Conservation (phyloP, 2,113 vertebrate genomes). For the Larimichthys crocea region DNA sequence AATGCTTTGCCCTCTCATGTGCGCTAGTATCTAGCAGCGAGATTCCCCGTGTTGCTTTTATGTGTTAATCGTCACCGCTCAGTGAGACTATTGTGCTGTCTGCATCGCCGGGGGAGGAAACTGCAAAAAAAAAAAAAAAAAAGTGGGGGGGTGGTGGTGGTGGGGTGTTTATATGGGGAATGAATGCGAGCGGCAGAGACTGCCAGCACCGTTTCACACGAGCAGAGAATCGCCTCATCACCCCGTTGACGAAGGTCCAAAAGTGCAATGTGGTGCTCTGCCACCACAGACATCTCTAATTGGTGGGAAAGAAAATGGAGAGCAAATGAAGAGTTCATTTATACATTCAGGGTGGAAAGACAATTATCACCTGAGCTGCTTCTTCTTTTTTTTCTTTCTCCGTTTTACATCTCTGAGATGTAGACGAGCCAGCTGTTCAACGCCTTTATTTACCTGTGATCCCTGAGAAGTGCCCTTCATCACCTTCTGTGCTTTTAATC, state of each 20-base stretch:
- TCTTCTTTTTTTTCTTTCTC: background rate
- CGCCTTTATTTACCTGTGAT: background rate
- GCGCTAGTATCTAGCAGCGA: slow-evolving; percentile 78
- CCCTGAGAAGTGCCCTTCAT: background rate
- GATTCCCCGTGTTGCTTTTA: slow-evolving; percentile 82
- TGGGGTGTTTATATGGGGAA: slow-evolving; percentile 66
- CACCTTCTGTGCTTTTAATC: background rate
- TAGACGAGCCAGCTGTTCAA: background rate
- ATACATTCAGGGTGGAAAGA: background rate
- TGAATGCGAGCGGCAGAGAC: slow-evolving; percentile 66
- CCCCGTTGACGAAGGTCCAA: slow-evolving; percentile 76
- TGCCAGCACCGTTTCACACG: slow-evolving; percentile 81
- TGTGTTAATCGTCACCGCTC: slow-evolving; percentile 82
- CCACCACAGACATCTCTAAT: slow-evolving; percentile 60
- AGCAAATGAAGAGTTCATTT: slow-evolving; percentile 46
- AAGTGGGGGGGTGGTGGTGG: background rate
- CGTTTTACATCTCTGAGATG: background rate
- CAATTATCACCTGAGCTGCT: slow-evolving; percentile 31
- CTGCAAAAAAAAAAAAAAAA: slow-evolving; percentile 38
- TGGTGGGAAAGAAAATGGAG: slow-evolving; percentile 58
- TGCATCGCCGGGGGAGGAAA: slow-evolving; percentile 74
- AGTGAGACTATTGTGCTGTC: slow-evolving; percentile 79
- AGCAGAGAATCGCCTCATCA: slow-evolving; percentile 70
- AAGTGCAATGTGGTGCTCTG: slow-evolving; percentile 67
- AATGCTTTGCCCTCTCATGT: slow-evolving; percentile 77